phyloP scores from a whole-genome alignment of 2,888 invertebrate species.

The Chymomyza amoena region DNA sequence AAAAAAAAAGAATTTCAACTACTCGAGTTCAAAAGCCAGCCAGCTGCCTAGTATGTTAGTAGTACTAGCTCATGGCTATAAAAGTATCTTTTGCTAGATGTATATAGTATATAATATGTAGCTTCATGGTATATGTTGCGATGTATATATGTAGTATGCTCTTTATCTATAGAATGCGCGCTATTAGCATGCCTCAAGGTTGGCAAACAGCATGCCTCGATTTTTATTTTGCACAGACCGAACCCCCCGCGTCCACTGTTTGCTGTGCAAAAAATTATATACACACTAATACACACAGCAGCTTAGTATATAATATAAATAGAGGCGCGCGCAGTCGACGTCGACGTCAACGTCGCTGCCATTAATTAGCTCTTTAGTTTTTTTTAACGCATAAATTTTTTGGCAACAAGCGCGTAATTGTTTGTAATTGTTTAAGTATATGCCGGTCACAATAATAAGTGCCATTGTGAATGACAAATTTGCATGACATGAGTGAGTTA shows the following conservation, averaged over 20 bases:
- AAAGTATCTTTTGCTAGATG: neutral
- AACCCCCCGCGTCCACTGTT: neutral
- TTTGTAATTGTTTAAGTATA: conserved; percentile 6
- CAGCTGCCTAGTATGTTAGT: neutral
- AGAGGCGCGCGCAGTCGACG: neutral
- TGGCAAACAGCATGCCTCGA: conserved; percentile 30
- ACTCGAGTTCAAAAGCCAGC: conserved; percentile 42
- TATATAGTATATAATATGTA: conserved; percentile 13
- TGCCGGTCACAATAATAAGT: neutral
- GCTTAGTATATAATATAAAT: neutral
- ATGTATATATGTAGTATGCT: conserved; percentile 9
- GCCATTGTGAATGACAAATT: neutral
- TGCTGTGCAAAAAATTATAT: conserved; percentile 5
- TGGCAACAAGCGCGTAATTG: conserved; percentile 9
- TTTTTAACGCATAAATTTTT: conserved; percentile 3
- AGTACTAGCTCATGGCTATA: neutral
- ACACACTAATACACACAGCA: neutral
- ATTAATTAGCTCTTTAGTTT: conserved; percentile 21
- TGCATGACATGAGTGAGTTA: conserved; percentile 3
- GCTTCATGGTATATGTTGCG: neutral
- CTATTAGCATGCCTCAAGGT: conserved; percentile 46
- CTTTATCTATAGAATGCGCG: conserved; percentile 31
- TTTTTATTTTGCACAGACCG: neutral
- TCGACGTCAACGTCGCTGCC: neutral
- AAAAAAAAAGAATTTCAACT: too few species aligned